phyloP scores from a whole-genome alignment of 2,113 vertebrate species.

The Anhinga anhinga region DNA sequence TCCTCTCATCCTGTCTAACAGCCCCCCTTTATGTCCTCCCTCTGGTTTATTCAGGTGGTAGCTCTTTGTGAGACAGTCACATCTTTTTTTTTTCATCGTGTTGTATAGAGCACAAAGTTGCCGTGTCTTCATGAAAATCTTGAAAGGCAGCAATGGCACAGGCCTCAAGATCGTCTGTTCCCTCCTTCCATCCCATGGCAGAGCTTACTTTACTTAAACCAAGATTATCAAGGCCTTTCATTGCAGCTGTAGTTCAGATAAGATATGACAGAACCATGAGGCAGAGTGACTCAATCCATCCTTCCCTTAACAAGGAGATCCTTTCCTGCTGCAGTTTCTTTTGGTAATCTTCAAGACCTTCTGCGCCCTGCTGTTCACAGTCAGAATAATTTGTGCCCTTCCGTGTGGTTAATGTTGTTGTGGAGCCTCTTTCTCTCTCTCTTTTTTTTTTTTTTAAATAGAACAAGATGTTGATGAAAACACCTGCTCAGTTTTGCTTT shows the following conservation, averaged over 20 bases:
- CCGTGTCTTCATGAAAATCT: not conserved
- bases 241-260: not conserved
- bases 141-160: not conserved
- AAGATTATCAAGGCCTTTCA: not conserved
- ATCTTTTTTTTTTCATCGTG: not conserved
- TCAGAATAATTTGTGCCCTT: constrained; percentile 51
- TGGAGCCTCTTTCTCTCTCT: not conserved
- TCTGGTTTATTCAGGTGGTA: not conserved
- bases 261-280: not conserved
- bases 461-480: constrained; percentile 65
- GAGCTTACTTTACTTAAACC: not conserved
- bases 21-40: not conserved
- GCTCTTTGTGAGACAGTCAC: not conserved
- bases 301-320: not conserved
- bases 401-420: constrained; percentile 28
- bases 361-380: constrained; percentile 41
- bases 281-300: not conserved
- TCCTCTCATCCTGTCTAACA: not conserved
- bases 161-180: not conserved
- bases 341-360: not conserved
- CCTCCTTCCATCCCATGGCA: not conserved
- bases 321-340: not conserved
- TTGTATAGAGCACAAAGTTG: not conserved
- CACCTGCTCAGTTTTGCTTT: constrained; percentile 68
- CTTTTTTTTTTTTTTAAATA: not conserved